Conservation (phyloP, 2,888 invertebrate species). For the Drosophila paracracens region DNA sequence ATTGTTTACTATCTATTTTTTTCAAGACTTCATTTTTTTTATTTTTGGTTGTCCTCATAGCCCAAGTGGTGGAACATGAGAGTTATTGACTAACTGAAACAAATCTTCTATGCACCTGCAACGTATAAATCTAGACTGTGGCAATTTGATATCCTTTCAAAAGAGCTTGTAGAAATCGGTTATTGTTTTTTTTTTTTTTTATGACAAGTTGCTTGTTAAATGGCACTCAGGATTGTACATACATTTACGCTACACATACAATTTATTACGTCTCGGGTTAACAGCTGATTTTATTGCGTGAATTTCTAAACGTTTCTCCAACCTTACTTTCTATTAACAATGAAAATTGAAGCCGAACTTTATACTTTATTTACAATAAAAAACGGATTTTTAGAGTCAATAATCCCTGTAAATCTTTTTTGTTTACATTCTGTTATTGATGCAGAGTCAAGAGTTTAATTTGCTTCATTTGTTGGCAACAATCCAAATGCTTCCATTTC, state of each 20-base stretch:
- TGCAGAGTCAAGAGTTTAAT: neutral
- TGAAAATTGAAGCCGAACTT: neutral
- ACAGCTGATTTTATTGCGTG: constrained; percentile 1
- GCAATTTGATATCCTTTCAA: constrained; percentile 8
- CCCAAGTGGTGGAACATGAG: constrained; percentile 14
- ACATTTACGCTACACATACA: neutral
- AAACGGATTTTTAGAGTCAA: neutral
- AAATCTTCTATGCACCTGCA: constrained; percentile 1
- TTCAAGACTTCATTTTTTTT: neutral
- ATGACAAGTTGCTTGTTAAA: neutral
- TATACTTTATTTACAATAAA: neutral
- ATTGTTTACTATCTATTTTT: constrained; percentile 17
- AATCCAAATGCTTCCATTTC: neutral
- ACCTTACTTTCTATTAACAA: neutral
- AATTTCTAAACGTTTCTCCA: neutral
- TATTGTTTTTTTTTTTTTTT: neutral
- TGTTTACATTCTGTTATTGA: neutral
- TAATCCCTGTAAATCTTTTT: neutral
- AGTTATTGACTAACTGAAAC: constrained; percentile 9
- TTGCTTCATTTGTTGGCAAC: neutral
- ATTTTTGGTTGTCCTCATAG: neutral
- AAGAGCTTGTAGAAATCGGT: neutral
- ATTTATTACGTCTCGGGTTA: neutral
- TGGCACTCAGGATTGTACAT: neutral
- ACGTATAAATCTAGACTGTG: neutral